Conservation (phyloP, 2,888 invertebrate genomes). For the Clepsis dumicolana region DNA sequence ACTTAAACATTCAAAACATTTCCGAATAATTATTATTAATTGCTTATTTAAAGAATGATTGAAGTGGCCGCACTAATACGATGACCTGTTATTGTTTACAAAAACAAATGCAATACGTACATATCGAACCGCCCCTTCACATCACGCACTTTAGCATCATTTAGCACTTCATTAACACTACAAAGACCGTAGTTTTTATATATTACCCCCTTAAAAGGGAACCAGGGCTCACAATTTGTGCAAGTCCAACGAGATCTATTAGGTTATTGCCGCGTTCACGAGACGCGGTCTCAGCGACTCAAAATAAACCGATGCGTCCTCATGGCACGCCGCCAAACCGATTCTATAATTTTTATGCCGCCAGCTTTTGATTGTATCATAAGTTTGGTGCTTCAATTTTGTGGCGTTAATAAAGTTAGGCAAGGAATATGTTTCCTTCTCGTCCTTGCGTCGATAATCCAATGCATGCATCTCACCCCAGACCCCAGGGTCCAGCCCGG, state of each 20-base stretch:
- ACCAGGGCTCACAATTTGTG: constrained; percentile 42
- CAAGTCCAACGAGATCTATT: constrained; percentile 61
- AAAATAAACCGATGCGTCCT: constrained; percentile 61
- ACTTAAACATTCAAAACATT: too few relatives aligned
- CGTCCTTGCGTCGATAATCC: too few relatives aligned
- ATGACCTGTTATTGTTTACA: constrained; percentile 1
- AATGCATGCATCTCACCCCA: too few relatives aligned
- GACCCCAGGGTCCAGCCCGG: too few relatives aligned
- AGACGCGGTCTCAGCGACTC: constrained; percentile 58
- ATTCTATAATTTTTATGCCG: constrained; percentile 33
- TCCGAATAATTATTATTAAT: neutral
- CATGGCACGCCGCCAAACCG: constrained; percentile 57
- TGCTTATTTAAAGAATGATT: too few relatives aligned
- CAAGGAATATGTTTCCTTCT: neutral
- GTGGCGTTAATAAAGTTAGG: neutral
- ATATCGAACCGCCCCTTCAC: constrained; percentile 2
- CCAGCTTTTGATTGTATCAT: neutral
- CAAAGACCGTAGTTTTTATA: constrained; percentile 6
- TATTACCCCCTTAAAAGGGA: neutral
- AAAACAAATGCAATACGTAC: constrained; percentile 35
- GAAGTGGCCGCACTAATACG: neutral
- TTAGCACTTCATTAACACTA: constrained; percentile 7
- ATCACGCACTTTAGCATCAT: neutral
- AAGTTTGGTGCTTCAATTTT: constrained; percentile 1
- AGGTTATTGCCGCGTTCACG: constrained; percentile 71